These are phyloP conservation scores for Acrocyrtus sp. DNA, from an alignment of 2,888 invertebrate species.

Conservation along the genomic window DNA sequence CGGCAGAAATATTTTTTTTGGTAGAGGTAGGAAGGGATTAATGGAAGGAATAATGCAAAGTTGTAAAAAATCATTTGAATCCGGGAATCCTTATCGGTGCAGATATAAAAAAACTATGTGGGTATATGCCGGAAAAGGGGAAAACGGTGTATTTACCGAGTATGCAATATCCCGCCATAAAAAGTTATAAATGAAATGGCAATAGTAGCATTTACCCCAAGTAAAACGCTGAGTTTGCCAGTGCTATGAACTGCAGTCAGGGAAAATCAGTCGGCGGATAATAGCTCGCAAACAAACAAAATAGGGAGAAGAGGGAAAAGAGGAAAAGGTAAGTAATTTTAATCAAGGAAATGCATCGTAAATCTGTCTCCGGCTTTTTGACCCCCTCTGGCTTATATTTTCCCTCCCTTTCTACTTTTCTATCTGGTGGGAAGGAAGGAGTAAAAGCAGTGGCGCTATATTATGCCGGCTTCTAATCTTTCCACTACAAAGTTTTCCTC, in stretches of 20 bases:
- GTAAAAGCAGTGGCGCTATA: not conserved
- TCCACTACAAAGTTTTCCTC: not conserved
- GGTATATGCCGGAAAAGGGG: not conserved
- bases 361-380: conserved; percentile 57
- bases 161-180: conserved; percentile 28
- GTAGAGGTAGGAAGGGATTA: not conserved
- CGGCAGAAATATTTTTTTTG: not conserved
- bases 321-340: conserved; percentile 57
- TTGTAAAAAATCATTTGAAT: conserved; percentile 25
- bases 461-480: not conserved
- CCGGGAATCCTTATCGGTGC: not conserved
- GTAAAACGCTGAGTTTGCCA: conserved; percentile 30
- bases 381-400: conserved; percentile 31
- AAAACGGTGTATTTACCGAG: not conserved
- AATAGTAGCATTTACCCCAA: conserved; percentile 44
- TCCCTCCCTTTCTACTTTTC: not conserved
- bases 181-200: conserved; percentile 50
- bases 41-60: conserved; percentile 7
- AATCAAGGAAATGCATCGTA: conserved; percentile 63
- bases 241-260: conserved; percentile 8
- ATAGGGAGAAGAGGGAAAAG: not conserved
- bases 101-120: not conserved
- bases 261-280: not conserved
- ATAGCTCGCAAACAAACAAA: conserved; percentile 13
- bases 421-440: not conserved